Percentiles rank a stretch among this genome's conserved stretches.
Evolutionary conservation across 2,797 vertebrate species (phyloP).

Genomic region (Octomys mimax): DNA sequence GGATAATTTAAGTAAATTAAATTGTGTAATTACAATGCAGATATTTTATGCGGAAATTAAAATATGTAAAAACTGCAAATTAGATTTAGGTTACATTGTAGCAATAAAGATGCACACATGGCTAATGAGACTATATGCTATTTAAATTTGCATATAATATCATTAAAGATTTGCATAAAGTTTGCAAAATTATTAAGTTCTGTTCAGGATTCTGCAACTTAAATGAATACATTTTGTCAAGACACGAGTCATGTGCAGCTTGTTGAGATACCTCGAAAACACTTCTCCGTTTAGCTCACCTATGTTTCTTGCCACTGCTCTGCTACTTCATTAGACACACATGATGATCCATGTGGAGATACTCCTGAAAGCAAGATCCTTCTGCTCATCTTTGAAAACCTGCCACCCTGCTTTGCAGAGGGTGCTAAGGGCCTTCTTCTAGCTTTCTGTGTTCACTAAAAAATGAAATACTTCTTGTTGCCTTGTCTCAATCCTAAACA

Average conservation of each 20-base stretch:
- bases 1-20: constrained; percentile 78
- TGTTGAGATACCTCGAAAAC: constrained; percentile 40
- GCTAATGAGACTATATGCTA: constrained; percentile 68
- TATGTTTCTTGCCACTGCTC: neutral
- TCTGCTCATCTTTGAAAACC: neutral
- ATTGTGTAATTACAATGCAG: constrained; percentile 71
- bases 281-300: neutral
- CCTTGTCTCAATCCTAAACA: neutral
- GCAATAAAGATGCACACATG: constrained; percentile 53
- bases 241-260: neutral
- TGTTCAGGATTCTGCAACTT: constrained; percentile 34
- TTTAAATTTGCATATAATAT: constrained; percentile 67
- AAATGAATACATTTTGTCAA: constrained; percentile 34
- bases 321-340: constrained; percentile 21
- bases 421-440: neutral
- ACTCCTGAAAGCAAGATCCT: constrained; percentile 2
- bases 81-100: constrained; percentile 62
- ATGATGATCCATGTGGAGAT: neutral
- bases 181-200: constrained; percentile 46
- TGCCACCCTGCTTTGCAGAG: neutral
- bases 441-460: neutral
- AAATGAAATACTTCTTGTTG: neutral
- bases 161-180: constrained; percentile 4
- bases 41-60: constrained; percentile 67
- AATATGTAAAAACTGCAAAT: constrained; percentile 75